Conservation (phyloP, 2,113 vertebrate species). For the Spea bombifrons region DNA sequence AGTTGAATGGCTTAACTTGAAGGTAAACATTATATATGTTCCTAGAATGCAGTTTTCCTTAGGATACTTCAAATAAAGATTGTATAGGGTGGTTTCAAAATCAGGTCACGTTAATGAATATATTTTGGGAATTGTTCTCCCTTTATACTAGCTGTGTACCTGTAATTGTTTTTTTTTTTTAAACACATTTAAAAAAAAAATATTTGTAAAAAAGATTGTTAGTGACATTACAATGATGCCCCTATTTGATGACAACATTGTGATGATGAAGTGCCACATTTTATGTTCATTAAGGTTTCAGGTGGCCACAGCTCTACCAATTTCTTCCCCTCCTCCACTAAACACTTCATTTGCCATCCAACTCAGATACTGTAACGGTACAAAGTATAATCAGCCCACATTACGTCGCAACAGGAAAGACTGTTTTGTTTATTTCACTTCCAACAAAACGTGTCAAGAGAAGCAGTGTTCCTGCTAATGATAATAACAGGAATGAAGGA, state of each 20-base stretch:
- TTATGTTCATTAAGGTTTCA: slow-evolving; percentile 29
- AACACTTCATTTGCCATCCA: slow-evolving; percentile 17
- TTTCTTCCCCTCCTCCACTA: slow-evolving; percentile 18
- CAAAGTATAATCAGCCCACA: slow-evolving; percentile 26
- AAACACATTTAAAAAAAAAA: too few species aligned
- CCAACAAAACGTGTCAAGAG: slow-evolving; percentile 26
- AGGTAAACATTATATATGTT: too few species aligned
- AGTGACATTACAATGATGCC: too few species aligned
- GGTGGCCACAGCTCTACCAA: slow-evolving; percentile 30
- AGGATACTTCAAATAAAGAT: too few species aligned
- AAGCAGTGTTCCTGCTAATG: slow-evolving; percentile 31
- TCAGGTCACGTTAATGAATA: too few species aligned
- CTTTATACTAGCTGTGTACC: too few species aligned
- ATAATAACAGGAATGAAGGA: slow-evolving; percentile 26
- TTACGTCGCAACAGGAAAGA: slow-evolving; percentile 20
- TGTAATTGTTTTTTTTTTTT: too few species aligned
- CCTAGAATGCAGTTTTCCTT: too few species aligned
- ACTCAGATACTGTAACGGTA: slow-evolving; percentile 15
- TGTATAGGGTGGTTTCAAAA: too few species aligned
- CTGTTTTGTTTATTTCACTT: slow-evolving; percentile 24
- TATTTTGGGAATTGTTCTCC: too few species aligned
- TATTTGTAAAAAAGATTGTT: too few species aligned
- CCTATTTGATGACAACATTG: neutral
- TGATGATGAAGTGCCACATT: slow-evolving; percentile 36
- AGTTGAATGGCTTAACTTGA: too few species aligned